Base-by-base conservation (phyloP, 2,797 vertebrate species). In the Spea hammondii region DNA sequence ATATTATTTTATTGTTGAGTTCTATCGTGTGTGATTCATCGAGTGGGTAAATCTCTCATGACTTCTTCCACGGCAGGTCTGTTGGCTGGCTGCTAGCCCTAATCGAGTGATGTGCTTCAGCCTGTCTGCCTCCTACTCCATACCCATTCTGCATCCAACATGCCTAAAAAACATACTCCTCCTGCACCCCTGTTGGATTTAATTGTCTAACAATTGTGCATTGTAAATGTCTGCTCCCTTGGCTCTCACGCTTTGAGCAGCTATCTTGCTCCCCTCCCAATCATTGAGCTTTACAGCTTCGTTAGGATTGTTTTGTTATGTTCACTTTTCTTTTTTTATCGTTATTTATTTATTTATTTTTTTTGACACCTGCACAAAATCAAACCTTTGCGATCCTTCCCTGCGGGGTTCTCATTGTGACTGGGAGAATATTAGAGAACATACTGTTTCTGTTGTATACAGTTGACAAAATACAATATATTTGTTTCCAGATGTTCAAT, bases 331-430 rank as follows among this genome's bases (percentile, higher is more conserved):
- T 62, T 73, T 68, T 68, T 11, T 46, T 8, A 62, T 6, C 10
- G 11, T 64, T 5, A 46, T n/a, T 71, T 68, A 32, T 59, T 49
- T n/a, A n/a, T n/a, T n/a, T n/a, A n/a, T 6, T 32, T 67, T 75
- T 77, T 70, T 70, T 77, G 70, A 73, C 75, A 82, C 70, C 75
- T 82, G 70, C 75, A 78, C 75, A 78, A 78, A 78, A 77, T 82
- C 75, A 74, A 68, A 72, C 68, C 70, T 74, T 57, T 70, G 44
- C 65, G 59, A 74, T 77, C 46, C 57, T 45, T 77, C 75, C 64
- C 80, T 65, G 59, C 64, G 75, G 75, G 75, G 80, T 69, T 65
- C 69, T 53, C 47, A 77, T 70, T 77, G 75, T 74, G 70, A 10
- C 50, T 65, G 64, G 17, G 65, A 64, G 70, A 65, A 14, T 32